Percentiles rank a stretch among this genome's conserved stretches.
These are phyloP conservation scores for Carollia perspicillata DNA, from an alignment of 2,113 vertebrate genomes.

Conservation along the genomic window DNA sequence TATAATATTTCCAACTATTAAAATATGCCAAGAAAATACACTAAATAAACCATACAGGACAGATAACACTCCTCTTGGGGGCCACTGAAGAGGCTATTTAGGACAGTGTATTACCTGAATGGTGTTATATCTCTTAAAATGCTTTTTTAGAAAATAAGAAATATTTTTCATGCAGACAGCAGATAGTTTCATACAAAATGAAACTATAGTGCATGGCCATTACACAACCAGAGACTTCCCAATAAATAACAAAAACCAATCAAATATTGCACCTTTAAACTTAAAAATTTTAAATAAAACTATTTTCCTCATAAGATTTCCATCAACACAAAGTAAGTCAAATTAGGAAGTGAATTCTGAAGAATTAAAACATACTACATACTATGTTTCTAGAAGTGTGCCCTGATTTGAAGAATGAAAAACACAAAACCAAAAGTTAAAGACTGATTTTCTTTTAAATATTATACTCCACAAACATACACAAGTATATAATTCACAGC, in stretches of 20 bases:
- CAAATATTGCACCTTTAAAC: not conserved
- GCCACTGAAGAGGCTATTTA: not conserved
- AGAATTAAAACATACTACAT: not conserved
- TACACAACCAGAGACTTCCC: not conserved
- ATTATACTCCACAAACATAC: not conserved
- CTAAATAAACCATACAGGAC: not conserved
- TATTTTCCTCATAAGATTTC: not conserved
- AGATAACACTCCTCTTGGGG: not conserved
- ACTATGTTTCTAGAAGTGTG: not conserved
- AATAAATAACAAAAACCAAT: not conserved
- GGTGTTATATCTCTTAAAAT: not conserved
- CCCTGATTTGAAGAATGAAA: not conserved
- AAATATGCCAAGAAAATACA: slow-evolving; percentile 19
- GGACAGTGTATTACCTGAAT: not conserved
- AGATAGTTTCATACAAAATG: not conserved
- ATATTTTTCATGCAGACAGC: not conserved
- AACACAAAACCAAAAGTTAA: not conserved
- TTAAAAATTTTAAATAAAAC: slow-evolving; percentile 18
- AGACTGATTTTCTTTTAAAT: slow-evolving; percentile 11
- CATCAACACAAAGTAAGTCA: not conserved
- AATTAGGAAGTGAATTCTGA: not conserved
- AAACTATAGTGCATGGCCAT: not conserved
- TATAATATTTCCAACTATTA: not conserved
- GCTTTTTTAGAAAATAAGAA: not conserved
- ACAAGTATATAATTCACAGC: not conserved